A percentile compares a stretch with the other conserved stretches of the same genome.
Evolutionary conservation across 2,888 invertebrate genomes (phyloP).

Genomic region (Pristionchus japonicus): DNA sequence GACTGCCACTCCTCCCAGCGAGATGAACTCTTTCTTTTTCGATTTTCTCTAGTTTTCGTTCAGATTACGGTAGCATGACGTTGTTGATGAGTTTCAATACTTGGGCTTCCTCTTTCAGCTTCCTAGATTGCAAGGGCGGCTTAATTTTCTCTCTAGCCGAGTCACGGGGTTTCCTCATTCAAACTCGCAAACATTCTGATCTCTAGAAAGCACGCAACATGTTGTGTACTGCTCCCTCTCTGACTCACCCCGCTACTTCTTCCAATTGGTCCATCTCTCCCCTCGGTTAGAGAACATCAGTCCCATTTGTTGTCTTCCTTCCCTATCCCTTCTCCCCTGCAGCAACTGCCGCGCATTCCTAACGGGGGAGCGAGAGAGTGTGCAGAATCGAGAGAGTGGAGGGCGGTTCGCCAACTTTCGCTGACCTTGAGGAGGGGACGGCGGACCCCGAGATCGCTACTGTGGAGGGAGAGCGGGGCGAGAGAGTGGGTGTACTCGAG

Average conservation of each 20-base stretch:
- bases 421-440: slow-evolving; percentile 3
- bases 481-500: slow-evolving; percentile 6
- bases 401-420: neutral
- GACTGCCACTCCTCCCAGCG: neutral
- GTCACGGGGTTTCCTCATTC: neutral
- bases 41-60: neutral
- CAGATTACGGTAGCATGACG: neutral
- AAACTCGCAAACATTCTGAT: neutral
- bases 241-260: no score
- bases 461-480: neutral
- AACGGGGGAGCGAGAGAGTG: neutral
- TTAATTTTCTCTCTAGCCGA: no score
- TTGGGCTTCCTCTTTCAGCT: neutral
- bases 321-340: neutral
- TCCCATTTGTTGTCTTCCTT: neutral
- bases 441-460: neutral
- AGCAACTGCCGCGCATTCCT: neutral
- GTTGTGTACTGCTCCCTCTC: no score
- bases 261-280: no score
- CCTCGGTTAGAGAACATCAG: no score
- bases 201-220: neutral
- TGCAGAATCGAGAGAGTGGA: slow-evolving; percentile 6
- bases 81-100: neutral
- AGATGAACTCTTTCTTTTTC: neutral
- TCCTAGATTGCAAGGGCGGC: neutral